Evolutionary conservation across 2,113 vertebrate genomes (phyloP), one percentile per base, ranked within the genome.

Genomic region (Speoplatyrhinus poulsoni): DNA sequence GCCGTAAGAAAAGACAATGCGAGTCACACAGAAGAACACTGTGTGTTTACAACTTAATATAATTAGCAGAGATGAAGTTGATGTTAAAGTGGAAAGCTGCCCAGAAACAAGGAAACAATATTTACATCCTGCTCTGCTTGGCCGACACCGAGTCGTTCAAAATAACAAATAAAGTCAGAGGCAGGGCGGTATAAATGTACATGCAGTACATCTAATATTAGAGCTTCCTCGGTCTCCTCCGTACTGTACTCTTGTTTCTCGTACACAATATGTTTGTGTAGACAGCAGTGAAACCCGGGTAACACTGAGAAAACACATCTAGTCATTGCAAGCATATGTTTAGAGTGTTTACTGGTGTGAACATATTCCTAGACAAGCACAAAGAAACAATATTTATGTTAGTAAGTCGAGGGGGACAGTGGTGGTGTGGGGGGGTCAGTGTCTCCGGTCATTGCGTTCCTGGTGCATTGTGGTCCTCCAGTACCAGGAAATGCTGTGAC

Each of bases 91-190:
- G 11, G 12, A 26, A 50, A 54, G n/a, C 52, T 65, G 63, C 50
- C 57, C 50, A 64, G 68, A 81, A 79, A 67, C 73, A 87, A 66
- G 73, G 83, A 77, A 70, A 50, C 5, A 16, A 47, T 81, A 60
- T 83, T 83, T 77, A 77, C 62, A 53, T 50, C 50, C 15, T 59
- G 47, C 64, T 67, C 16, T 33, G 69, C 19, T 52, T 60, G 69
- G 60, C 58, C 65, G 46, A 46, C 47, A 5, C 36, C 36, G 36
- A 41, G 36, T 67, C 46, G 53, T n/a, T 82, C 67, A 19, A 71
- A 70, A 82, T 26, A 76, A 75, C 55, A 83, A 86, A 83, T 62
- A 58, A 9, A 6, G 46, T 19, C 49, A 5, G n/a, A 56, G 26
- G 5, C 13, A 67, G 32, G 10, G 60, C 57, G 46, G 73, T 47